Evolutionary conservation across 1,140 invertebrate genomes (phyloP).

Genomic region (Papilio helenus): DNA sequence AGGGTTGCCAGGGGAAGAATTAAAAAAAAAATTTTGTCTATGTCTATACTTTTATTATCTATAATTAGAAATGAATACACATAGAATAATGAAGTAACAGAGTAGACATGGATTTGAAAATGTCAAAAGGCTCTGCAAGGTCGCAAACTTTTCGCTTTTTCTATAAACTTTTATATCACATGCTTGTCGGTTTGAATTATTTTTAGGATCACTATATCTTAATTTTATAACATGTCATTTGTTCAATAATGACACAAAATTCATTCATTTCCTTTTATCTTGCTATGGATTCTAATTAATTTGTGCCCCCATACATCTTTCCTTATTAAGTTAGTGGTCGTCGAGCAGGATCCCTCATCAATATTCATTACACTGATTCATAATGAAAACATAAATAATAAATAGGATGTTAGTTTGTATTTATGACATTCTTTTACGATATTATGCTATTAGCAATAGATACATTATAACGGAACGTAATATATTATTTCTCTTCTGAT

Average conservation of each 20-base stretch:
- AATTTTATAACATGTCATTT: not conserved
- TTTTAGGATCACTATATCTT: not conserved
- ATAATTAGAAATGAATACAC: too few species aligned
- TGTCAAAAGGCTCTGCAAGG: too few species aligned
- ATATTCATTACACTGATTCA: constrained; percentile 22
- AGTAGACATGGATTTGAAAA: too few species aligned
- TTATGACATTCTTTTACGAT: not conserved
- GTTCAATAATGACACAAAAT: constrained; percentile 4
- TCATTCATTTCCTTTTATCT: not conserved
- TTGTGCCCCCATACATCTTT: constrained; percentile 14
- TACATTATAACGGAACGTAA: not conserved
- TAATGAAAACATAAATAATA: constrained; percentile 24
- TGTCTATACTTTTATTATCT: not conserved
- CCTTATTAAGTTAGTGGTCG: constrained; percentile 5
- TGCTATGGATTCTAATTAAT: constrained; percentile 3
- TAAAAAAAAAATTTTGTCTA: not conserved
- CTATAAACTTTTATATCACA: not conserved
- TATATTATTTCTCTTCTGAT: too few species aligned
- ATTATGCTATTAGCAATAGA: not conserved
- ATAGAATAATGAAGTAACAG: too few species aligned
- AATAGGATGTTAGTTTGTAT: not conserved
- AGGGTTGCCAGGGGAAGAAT: constrained; percentile 22
- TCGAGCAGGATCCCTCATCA: not conserved
- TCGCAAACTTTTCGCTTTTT: not conserved
- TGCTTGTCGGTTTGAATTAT: not conserved